Evolutionary conservation across 2,113 vertebrate species (phyloP).

Genomic region (Pogonocichla stellata): DNA sequence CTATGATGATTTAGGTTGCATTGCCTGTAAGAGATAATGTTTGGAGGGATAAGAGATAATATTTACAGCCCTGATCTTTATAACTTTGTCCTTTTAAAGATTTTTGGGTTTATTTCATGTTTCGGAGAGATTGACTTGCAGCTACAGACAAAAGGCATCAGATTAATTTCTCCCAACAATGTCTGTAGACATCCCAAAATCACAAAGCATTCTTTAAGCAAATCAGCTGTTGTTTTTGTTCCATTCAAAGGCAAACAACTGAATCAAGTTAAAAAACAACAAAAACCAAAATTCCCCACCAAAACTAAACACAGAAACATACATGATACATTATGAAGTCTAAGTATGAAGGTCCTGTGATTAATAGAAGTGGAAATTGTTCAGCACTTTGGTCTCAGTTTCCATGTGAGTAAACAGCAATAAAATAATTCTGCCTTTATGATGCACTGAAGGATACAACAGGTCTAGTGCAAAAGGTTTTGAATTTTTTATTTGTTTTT

Average conservation of each 20-base stretch:
- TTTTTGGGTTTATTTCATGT: constrained; percentile 2
- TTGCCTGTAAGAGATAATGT: not conserved
- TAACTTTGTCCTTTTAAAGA: not conserved
- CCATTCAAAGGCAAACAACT: not conserved
- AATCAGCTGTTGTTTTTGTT: not conserved
- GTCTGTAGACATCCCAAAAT: not conserved
- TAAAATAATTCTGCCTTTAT: constrained; percentile 34
- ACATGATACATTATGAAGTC: not conserved
- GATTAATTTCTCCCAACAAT: not conserved
- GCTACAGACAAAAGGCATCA: not conserved
- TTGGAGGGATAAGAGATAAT: not conserved
- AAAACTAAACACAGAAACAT: not conserved
- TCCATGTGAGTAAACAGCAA: constrained; percentile 2
- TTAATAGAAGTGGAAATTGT: not conserved
- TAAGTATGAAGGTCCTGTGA: not conserved
- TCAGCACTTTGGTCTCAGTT: not conserved
- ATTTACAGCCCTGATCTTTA: not conserved
- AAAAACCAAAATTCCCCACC: not conserved
- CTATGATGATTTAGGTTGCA: not conserved
- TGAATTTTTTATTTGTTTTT: not conserved
- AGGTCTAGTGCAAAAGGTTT: constrained; percentile 9
- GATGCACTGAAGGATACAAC: not conserved
- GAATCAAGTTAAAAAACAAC: not conserved
- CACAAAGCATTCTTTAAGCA: not conserved
- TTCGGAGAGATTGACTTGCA: not conserved